Conservation (phyloP, 37 sponge, comb jelly and placozoan genomes). For the Oopsacas minuta region DNA sequence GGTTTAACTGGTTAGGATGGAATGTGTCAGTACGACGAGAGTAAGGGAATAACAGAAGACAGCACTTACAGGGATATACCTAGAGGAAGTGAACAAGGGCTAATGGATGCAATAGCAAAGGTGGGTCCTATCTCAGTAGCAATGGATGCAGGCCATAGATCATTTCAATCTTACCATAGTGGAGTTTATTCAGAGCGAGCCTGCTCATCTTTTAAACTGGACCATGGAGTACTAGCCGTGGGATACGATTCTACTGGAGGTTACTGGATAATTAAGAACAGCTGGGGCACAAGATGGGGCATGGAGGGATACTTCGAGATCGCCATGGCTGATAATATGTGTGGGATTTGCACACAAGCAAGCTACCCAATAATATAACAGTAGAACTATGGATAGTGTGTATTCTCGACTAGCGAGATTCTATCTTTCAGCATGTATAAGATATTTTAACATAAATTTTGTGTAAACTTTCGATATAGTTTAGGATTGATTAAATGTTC, state of each 20-base stretch:
- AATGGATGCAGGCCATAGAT: conserved; percentile 24
- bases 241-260: conserved; percentile 20
- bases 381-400: no score
- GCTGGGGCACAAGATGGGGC: conserved; percentile 83
- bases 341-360: conserved; percentile 76
- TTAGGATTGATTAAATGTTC: no score
- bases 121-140: conserved; percentile 31
- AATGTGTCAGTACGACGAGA: neutral
- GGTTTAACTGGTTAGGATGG: conserved; percentile 20
- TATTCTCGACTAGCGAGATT: no score
- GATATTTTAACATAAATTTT: no score
- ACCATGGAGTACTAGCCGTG: conserved; percentile 35
- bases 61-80: conserved; percentile 18
- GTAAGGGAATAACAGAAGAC: conserved; percentile 12
- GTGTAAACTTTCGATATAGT: no score
- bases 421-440: no score
- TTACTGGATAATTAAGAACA: conserved; percentile 37
- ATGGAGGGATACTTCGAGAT: conserved; percentile 69
- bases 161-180: neutral
- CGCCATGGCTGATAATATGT: conserved; percentile 44
- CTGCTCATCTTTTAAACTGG: conserved; percentile 22
- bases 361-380: conserved; percentile 58
- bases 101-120: conserved; percentile 12
- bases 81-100: neutral
- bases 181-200: conserved; percentile 29